Percentiles rank a stretch among this genome's conserved stretches.
Evolutionary conservation across 2,888 invertebrate genomes (phyloP).

Genomic region (Eutolmus rufibarbis): DNA sequence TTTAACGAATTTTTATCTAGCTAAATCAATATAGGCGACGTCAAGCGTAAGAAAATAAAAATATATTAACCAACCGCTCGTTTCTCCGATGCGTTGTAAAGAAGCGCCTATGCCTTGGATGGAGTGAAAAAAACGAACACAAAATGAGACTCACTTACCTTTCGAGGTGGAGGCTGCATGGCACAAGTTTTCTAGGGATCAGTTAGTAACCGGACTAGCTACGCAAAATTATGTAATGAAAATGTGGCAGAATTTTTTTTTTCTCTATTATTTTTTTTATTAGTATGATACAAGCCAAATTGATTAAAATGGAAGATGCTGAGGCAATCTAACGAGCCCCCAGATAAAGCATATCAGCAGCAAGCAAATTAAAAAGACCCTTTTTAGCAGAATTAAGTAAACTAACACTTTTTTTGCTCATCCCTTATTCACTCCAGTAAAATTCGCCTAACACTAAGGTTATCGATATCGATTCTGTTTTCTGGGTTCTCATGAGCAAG

Average conservation of each 20-base stretch:
- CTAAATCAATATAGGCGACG: constrained; percentile 18
- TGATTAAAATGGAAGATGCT: background rate
- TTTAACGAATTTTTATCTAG: background rate
- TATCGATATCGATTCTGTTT: constrained; percentile 32
- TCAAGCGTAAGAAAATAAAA: constrained; percentile 5
- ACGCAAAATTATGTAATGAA: constrained; percentile 39
- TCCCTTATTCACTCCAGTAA: constrained; percentile 37
- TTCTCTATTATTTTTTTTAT: background rate
- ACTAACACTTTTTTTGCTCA: constrained; percentile 38
- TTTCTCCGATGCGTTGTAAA: background rate
- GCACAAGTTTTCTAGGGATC: constrained; percentile 6
- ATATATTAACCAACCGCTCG: background rate
- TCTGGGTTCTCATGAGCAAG: background rate
- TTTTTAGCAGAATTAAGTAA: constrained; percentile 34
- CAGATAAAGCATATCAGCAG: constrained; percentile 23
- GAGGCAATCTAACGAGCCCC: constrained; percentile 10
- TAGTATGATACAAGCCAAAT: constrained; percentile 13
- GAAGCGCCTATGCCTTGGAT: background rate
- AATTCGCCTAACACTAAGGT: constrained; percentile 35
- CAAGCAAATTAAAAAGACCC: constrained; percentile 23
- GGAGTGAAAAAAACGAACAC: background rate
- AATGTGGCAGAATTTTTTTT: constrained; percentile 23
- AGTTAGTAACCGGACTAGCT: constrained; percentile 29
- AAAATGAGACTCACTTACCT: constrained; percentile 68
- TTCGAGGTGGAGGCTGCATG: constrained; percentile 88